Conservation (phyloP, 1,140 invertebrate genomes). For the Drosophila ercepeae region DNA sequence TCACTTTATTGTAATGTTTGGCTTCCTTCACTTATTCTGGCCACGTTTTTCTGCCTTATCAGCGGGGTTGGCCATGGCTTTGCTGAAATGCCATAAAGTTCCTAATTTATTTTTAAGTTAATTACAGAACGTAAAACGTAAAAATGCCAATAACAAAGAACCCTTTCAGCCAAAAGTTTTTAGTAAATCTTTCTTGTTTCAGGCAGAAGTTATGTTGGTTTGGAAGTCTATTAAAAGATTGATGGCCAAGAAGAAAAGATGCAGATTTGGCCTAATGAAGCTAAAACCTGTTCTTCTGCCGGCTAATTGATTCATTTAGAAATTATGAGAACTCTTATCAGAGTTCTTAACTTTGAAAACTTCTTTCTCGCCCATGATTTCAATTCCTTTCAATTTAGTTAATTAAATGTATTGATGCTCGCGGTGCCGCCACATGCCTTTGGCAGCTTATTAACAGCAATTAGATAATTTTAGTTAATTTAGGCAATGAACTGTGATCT, state of each 20-base stretch:
- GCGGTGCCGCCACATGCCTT: slow-evolving; percentile 32
- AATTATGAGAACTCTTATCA: background rate
- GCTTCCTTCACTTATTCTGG: slow-evolving; percentile 3
- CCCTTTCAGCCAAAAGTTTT: background rate
- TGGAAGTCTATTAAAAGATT: slow-evolving; percentile 12
- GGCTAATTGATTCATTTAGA: slow-evolving; percentile 30
- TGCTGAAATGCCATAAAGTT: slow-evolving; percentile 69
- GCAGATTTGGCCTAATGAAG: slow-evolving; percentile 26
- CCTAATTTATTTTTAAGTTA: slow-evolving; percentile 68
- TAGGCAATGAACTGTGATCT: slow-evolving; percentile 41
- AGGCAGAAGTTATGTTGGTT: no score
- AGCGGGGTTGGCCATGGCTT: slow-evolving; percentile 30
- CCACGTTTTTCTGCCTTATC: slow-evolving; percentile 52
- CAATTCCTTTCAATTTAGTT: slow-evolving; percentile 61
- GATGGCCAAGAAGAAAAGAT: slow-evolving; percentile 7
- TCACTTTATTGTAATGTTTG: slow-evolving; percentile 66
- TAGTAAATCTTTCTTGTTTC: no score
- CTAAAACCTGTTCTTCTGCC: background rate
- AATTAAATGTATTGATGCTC: slow-evolving; percentile 45
- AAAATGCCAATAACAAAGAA: slow-evolving; percentile 5
- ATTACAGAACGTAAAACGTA: slow-evolving; percentile 58
- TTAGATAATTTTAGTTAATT: slow-evolving; percentile 70
- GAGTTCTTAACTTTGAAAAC: background rate
- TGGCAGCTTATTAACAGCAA: slow-evolving; percentile 62
- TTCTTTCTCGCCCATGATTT: slow-evolving; percentile 40